A percentile compares a stretch with the other conserved stretches of the same genome.
Conservation (phyloP, 64 coral and sea anemone genomes). For the Pocillopora damicornis region DNA sequence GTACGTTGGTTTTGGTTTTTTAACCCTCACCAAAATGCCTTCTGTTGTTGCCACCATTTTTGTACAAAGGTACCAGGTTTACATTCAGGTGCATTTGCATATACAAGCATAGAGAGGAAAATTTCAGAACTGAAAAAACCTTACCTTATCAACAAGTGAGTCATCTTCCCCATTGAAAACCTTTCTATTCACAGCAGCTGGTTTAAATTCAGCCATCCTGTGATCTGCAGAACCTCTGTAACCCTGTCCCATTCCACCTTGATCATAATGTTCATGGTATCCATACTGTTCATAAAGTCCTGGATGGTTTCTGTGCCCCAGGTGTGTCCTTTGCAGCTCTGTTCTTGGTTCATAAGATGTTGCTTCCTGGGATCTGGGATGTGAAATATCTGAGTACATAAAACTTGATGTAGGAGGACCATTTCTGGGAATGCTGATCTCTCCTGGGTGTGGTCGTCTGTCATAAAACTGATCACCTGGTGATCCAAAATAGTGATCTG, state of each 20-base stretch:
- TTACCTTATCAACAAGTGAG: neutral
- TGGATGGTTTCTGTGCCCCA: neutral
- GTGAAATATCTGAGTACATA: neutral
- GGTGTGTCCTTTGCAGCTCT: constrained; percentile 13
- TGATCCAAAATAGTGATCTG: constrained; percentile 9
- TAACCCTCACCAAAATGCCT: too few species aligned
- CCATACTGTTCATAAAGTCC: neutral
- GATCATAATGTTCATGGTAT: neutral
- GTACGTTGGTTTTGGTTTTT: too few species aligned
- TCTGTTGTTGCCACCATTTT: too few species aligned
- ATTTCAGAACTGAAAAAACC: neutral
- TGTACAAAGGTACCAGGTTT: too few species aligned
- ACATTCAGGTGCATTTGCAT: too few species aligned
- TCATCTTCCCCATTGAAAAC: neutral
- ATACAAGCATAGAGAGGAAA: too few species aligned
- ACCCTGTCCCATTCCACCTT: neutral
- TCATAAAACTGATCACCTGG: constrained; percentile 21
- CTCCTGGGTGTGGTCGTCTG: neutral
- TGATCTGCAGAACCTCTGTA: neutral
- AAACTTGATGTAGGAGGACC: neutral
- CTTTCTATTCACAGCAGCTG: neutral
- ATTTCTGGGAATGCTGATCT: neutral
- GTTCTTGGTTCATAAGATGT: constrained; percentile 30
- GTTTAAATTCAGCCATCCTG: neutral
- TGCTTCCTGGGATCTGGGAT: neutral